Evolutionary conservation across 2,797 vertebrate genomes (phyloP).

Genomic region (Ibycter americanus): DNA sequence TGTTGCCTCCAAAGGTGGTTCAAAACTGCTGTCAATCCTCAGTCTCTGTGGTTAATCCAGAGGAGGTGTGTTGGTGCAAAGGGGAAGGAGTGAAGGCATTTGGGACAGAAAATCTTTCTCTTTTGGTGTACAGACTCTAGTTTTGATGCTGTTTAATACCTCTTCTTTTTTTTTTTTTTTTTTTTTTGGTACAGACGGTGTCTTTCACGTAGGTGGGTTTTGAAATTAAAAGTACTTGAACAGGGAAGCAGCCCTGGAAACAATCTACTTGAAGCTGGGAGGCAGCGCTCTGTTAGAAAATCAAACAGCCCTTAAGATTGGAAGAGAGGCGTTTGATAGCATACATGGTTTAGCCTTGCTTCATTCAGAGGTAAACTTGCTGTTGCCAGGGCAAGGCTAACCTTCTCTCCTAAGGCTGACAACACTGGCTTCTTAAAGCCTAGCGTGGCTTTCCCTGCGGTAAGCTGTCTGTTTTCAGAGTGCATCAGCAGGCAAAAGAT

Average conservation of each 20-base stretch:
- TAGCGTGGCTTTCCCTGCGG: rapidly evolving
- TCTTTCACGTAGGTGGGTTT: background rate
- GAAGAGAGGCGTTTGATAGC: background rate
- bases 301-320: background rate
- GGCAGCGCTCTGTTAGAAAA: background rate
- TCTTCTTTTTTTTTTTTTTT: background rate
- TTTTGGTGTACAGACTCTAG: background rate
- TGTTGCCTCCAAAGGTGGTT: background rate
- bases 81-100: background rate
- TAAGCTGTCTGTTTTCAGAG: background rate
- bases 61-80: background rate
- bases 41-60: background rate
- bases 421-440: background rate
- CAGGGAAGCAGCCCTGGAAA: background rate
- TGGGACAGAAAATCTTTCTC: background rate
- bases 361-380: background rate
- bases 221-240: background rate
- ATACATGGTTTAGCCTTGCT: background rate
- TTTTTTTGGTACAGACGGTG: background rate
- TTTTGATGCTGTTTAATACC: background rate
- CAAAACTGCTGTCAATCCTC: background rate
- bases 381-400: background rate
- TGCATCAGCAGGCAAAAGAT: background rate
- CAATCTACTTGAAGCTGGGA: background rate
- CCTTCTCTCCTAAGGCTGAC: background rate